A percentile compares a stretch with the other conserved stretches of the same genome.
Evolutionary conservation across 2,888 invertebrate species (phyloP).

Genomic region (Galerucella nymphaeae): DNA sequence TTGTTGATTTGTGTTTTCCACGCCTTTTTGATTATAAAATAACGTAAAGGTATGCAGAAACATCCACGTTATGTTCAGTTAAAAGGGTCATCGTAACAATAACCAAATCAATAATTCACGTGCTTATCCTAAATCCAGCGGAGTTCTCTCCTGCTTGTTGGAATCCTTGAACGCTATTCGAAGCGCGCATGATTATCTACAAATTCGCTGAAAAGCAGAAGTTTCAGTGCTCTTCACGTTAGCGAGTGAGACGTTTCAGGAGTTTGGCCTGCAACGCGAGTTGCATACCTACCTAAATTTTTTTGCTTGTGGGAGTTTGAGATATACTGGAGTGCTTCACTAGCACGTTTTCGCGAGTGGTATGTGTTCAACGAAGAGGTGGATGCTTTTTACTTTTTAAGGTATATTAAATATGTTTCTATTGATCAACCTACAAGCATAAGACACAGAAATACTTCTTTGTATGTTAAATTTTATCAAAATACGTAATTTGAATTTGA

Average conservation of each 20-base stretch:
- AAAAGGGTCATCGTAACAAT: slow-evolving; percentile 49
- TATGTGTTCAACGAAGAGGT: not conserved
- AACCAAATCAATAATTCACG: slow-evolving; percentile 56
- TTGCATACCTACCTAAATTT: slow-evolving; percentile 31
- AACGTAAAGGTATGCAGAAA: slow-evolving; percentile 32
- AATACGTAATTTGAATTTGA: too few species aligned
- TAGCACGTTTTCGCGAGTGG: slow-evolving; percentile 24
- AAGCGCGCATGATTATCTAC: slow-evolving; percentile 43
- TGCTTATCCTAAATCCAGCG: slow-evolving; percentile 48
- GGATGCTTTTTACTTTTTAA: slow-evolving; percentile 13
- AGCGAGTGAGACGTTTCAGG: slow-evolving; percentile 42
- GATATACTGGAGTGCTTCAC: slow-evolving; percentile 14
- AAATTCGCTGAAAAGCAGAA: slow-evolving; percentile 43
- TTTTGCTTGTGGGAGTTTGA: slow-evolving; percentile 24
- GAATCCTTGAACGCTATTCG: slow-evolving; percentile 46
- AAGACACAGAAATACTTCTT: too few species aligned
- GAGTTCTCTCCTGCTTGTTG: slow-evolving; percentile 34
- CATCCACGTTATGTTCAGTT: slow-evolving; percentile 25
- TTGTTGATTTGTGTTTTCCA: too few species aligned
- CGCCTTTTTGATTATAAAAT: too few species aligned
- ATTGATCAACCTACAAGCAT: too few species aligned
- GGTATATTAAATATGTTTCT: too few species aligned
- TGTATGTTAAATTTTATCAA: too few species aligned
- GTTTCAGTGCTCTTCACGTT: slow-evolving; percentile 47
- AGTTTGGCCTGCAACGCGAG: slow-evolving; percentile 30